Percentiles rank a stretch among this genome's conserved stretches.
Evolutionary conservation across 1,140 invertebrate genomes (phyloP).

Genomic region (Holotrichia oblita): DNA sequence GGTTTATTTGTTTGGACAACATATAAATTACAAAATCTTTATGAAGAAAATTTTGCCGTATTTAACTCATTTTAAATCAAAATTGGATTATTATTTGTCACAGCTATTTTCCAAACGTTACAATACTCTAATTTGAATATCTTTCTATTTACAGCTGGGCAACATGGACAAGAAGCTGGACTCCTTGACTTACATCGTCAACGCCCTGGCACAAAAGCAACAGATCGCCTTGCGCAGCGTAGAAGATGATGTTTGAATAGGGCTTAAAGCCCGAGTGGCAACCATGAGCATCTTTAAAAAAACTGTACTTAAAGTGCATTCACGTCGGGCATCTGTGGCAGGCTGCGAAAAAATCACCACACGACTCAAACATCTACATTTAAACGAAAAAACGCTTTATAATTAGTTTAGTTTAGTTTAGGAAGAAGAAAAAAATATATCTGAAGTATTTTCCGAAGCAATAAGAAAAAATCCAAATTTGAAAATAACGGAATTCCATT

Average conservation of each 20-base stretch:
- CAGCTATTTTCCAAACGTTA: too few relatives aligned
- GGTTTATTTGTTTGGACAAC: too few relatives aligned
- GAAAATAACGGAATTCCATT: not conserved
- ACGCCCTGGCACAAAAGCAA: conserved; percentile 70
- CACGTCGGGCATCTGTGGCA: not conserved
- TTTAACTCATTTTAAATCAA: not conserved
- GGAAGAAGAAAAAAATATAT: not conserved
- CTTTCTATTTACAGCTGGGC: conserved; percentile 67
- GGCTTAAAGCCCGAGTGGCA: conserved; percentile 10
- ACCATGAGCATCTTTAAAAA: not conserved
- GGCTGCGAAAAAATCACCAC: not conserved
- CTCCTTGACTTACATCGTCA: conserved; percentile 72
- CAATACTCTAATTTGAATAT: too few relatives aligned
- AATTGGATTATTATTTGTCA: too few relatives aligned
- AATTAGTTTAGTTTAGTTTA: too few relatives aligned
- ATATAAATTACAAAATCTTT: too few relatives aligned
- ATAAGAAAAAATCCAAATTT: not conserved
- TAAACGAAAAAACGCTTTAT: not conserved
- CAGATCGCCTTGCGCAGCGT: conserved; percentile 63
- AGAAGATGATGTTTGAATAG: conserved; percentile 63
- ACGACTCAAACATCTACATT: conserved; percentile 12
- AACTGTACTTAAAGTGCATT: not conserved
- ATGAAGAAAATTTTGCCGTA: not conserved
- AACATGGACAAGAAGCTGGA: conserved; percentile 79
- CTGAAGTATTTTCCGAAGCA: not conserved